phyloP scores from a whole-genome alignment of 2,888 invertebrate species.

The Glaucopsyche alexis region DNA sequence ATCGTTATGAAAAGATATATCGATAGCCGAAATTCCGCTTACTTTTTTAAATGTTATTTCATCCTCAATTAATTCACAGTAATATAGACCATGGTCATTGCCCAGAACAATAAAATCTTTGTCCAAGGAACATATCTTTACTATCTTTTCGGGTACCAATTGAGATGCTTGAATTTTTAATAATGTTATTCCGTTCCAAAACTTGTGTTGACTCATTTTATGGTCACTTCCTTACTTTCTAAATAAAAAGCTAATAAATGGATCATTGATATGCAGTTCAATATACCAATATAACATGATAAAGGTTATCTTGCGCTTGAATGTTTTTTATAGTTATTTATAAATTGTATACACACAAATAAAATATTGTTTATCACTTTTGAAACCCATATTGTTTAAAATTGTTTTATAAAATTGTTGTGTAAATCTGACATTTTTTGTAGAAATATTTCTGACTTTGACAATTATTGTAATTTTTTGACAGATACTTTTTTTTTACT shows the following conservation, averaged over 20 bases:
- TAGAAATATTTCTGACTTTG: conserved; percentile 22
- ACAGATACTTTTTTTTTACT: too few relatives aligned
- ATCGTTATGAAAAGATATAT: conserved; percentile 82
- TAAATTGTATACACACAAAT: neutral
- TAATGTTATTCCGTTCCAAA: conserved; percentile 69
- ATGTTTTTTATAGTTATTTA: neutral
- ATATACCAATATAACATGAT: conserved; percentile 6
- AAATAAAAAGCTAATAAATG: conserved; percentile 37
- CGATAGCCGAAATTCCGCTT: conserved; percentile 78
- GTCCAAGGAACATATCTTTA: conserved; percentile 65
- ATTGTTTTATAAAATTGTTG: conserved; percentile 7
- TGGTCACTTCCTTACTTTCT: conserved; percentile 48
- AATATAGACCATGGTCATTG: conserved; percentile 71
- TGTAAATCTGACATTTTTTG: conserved; percentile 29
- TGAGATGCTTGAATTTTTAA: conserved; percentile 57
- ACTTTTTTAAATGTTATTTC: conserved; percentile 69
- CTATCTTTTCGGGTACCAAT: conserved; percentile 70
- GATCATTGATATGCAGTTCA: conserved; percentile 38
- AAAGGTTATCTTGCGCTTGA: neutral
- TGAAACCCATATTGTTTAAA: neutral
- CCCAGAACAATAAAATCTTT: conserved; percentile 67
- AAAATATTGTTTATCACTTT: conserved; percentile 10
- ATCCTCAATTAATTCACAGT: conserved; percentile 62
- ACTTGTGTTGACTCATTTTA: conserved; percentile 75
- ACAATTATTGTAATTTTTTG: neutral